These are phyloP conservation scores for Alces alces DNA, from an alignment of 2,113 vertebrate genomes.

Conservation along the genomic window DNA sequence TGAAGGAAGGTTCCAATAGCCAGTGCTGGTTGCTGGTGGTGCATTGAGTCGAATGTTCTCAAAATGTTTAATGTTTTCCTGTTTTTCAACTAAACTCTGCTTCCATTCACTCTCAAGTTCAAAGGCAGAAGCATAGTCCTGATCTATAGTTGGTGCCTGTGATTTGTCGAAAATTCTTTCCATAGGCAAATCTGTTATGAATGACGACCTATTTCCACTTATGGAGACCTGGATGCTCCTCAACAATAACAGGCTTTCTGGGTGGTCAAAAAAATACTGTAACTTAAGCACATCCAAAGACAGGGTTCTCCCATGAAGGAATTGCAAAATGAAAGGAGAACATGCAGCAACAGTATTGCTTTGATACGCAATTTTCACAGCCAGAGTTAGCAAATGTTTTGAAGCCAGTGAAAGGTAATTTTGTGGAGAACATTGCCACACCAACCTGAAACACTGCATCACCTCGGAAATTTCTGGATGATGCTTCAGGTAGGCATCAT, in stretches of 20 bases:
- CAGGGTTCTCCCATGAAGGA: constrained; percentile 48
- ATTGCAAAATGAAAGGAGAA: constrained; percentile 11
- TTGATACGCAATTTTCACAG: constrained; percentile 29
- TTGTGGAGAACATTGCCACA: neutral
- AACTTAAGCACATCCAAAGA: neutral
- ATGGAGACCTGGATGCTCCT: neutral
- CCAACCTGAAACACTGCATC: accelerated
- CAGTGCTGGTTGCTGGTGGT: neutral
- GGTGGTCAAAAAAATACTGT: constrained; percentile 50
- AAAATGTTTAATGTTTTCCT: neutral
- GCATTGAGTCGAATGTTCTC: accelerated
- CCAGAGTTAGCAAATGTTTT: neutral
- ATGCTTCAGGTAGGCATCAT: neutral
- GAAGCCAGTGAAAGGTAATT: neutral
- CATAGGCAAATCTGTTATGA: accelerated
- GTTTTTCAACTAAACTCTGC: neutral
- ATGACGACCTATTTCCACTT: neutral
- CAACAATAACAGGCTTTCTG: constrained; percentile 44
- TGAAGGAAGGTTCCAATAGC: constrained; percentile 47
- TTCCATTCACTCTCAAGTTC: neutral
- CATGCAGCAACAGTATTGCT: constrained; percentile 1
- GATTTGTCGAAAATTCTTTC: neutral
- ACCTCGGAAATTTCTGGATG: neutral
- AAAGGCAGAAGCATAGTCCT: constrained; percentile 45
- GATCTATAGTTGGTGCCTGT: constrained; percentile 33